Evolutionary conservation across 2,797 vertebrate genomes (phyloP).

Genomic region (Heterohyrax brucei): DNA sequence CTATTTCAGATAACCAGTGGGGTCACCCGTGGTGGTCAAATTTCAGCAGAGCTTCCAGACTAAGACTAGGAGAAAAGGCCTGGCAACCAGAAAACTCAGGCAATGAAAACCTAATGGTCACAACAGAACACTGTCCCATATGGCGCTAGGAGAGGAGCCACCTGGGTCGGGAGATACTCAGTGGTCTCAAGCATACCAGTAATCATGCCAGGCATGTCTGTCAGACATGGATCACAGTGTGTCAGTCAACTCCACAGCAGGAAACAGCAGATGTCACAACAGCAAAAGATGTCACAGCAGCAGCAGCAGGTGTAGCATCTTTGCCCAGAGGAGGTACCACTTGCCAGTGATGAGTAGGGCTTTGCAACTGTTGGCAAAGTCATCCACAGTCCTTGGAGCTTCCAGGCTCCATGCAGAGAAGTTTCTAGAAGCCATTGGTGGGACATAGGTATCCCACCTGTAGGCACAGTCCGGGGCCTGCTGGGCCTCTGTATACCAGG

Average conservation of each 20-base stretch:
- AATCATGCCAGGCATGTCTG: too few relatives aligned
- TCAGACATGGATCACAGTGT: too few relatives aligned
- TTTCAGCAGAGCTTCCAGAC: not conserved
- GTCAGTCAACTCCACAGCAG: not conserved
- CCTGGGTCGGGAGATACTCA: too few relatives aligned
- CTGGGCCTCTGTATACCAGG: not conserved
- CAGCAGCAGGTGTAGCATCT: not conserved
- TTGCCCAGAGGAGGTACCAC: not conserved
- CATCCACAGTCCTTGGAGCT: not conserved
- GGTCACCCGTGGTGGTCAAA: too few relatives aligned
- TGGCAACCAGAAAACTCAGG: not conserved
- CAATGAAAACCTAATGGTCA: not conserved
- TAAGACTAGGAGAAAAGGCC: not conserved
- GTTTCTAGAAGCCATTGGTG: not conserved
- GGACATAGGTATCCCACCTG: not conserved
- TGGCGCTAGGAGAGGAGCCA: too few relatives aligned
- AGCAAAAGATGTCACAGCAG: too few relatives aligned
- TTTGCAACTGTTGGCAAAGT: not conserved
- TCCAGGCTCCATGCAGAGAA: not conserved
- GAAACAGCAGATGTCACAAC: not conserved
- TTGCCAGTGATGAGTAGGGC: not conserved
- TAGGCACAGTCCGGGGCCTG: not conserved
- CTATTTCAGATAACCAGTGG: not conserved
- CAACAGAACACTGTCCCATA: too few relatives aligned
- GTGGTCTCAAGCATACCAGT: too few relatives aligned